Conservation (phyloP, 2,113 vertebrate genomes). For the Conger conger region DNA sequence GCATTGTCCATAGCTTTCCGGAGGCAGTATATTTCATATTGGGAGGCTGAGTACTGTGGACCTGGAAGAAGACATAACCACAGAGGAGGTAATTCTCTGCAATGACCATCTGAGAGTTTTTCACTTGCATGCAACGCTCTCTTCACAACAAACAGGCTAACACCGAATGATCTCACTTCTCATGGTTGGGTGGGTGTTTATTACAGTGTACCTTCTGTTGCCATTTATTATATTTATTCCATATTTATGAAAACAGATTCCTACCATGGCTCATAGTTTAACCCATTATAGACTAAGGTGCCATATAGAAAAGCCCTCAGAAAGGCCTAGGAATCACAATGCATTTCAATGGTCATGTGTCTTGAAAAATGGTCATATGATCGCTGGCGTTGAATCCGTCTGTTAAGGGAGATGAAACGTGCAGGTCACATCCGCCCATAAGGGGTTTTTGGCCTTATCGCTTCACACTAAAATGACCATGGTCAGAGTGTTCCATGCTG, state of each 20-base stretch:
- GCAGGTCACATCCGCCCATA: too few species aligned
- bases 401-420: too few species aligned
- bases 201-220: neutral
- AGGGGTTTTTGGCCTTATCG: neutral
- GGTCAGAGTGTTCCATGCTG: neutral
- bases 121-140: neutral
- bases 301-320: too few species aligned
- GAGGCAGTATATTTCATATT: conserved; percentile 70
- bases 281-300: too few species aligned
- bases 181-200: neutral
- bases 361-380: too few species aligned
- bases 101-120: neutral
- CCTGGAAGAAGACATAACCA: conserved; percentile 76
- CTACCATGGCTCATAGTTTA: too few species aligned
- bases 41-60: conserved; percentile 90
- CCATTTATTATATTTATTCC: too few species aligned
- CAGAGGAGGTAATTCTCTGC: conserved; percentile 67
- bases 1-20: conserved; percentile 65
- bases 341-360: too few species aligned
- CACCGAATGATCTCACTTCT: neutral
- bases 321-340: too few species aligned
- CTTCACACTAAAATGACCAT: neutral
- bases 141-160: neutral
- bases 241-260: too few species aligned
- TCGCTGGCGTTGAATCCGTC: too few species aligned